A percentile compares a stretch with the other conserved stretches of the same genome.
Conservation (phyloP, 2,888 invertebrate genomes). For the Agriopis marginaria region DNA sequence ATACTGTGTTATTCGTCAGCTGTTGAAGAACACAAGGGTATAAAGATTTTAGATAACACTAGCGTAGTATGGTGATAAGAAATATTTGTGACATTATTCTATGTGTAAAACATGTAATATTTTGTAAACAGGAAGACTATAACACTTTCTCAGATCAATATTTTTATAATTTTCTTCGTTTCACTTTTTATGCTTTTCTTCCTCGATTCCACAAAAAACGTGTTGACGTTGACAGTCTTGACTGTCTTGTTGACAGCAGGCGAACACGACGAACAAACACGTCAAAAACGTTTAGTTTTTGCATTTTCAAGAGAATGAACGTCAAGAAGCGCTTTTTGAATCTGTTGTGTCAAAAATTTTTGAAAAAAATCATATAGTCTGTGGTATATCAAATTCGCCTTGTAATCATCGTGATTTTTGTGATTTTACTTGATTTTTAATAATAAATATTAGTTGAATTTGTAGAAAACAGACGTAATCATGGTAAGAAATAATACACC, state of each 20-base stretch:
- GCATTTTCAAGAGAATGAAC: background rate
- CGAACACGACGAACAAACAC: conserved; percentile 65
- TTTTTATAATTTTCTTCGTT: conserved; percentile 19
- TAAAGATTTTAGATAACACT: conserved; percentile 22
- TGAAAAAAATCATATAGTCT: conserved; percentile 35
- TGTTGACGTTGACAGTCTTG: conserved; percentile 29
- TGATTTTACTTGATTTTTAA: conserved; percentile 36
- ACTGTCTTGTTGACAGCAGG: conserved; percentile 51
- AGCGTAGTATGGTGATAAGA: conserved; percentile 28
- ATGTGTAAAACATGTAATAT: conserved; percentile 27
- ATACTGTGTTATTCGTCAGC: conserved; percentile 54
- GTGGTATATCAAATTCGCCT: conserved; percentile 67
- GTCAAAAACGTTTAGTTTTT: conserved; percentile 32
- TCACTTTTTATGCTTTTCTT: conserved; percentile 15
- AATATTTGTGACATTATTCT: conserved; percentile 54
- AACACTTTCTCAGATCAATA: conserved; percentile 25
- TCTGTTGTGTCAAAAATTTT: conserved; percentile 8
- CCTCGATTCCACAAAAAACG: conserved; percentile 23
- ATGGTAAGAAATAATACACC: conserved; percentile 36
- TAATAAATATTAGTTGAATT: conserved; percentile 24
- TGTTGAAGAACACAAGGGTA: conserved; percentile 48
- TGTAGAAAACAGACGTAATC: conserved; percentile 17
- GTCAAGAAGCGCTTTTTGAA: background rate
- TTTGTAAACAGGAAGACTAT: conserved; percentile 1
- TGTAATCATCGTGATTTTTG: conserved; percentile 67